Base-by-base conservation (phyloP, 1,140 invertebrate species). In the Magallana angulata region DNA sequence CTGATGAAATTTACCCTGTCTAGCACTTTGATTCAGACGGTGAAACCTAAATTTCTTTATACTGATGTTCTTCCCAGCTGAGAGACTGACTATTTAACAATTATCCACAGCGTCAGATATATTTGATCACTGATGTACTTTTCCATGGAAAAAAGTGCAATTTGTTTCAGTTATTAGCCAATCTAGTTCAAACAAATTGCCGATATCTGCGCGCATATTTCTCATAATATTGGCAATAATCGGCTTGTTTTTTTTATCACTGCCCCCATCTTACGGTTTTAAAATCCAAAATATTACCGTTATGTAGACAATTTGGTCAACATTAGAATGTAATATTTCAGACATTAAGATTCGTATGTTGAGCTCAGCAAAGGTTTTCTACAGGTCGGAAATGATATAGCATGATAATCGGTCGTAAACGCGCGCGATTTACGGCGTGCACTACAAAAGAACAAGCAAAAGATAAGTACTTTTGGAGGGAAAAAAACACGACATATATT, bases 121-220 rank as follows among this genome's bases (percentile, higher is more conserved):
- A 36, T 24, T 4, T 24, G 9, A 11, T 12, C 24, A 30, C 24
- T 12, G 8, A 11, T 36, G 18, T 36, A 12, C 68, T 76, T 76
- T 76, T 11, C 68, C 68, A 7, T 7, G 24, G 24, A 30, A 76
- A 30, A 71, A 24, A 71, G 64, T 71, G 24, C 64, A 71, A 71
- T 18, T 71, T 9, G 30, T 71, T 24, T 30, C 64, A 12, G 18
- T 71, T 76, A 30, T 76, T 36, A 30, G 68, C 7, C 6, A 76
- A 11, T 30, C 11, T 76, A 36, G 30, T 36, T 76, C 24, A 12
- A 30, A 76, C 24, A 76, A 76, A 76, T 76, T 76, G 68, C 18
- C 12, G 68, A 36, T 76, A 76, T 76, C 68, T 76, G 7, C 36
- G 7, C 36, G 68, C 68, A 76, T 12, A 76, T 76, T 62, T 76